Evolutionary conservation across 2,113 vertebrate species (phyloP), one percentile per base, ranked within the genome.

Genomic region (Lampris megalopsis): DNA sequence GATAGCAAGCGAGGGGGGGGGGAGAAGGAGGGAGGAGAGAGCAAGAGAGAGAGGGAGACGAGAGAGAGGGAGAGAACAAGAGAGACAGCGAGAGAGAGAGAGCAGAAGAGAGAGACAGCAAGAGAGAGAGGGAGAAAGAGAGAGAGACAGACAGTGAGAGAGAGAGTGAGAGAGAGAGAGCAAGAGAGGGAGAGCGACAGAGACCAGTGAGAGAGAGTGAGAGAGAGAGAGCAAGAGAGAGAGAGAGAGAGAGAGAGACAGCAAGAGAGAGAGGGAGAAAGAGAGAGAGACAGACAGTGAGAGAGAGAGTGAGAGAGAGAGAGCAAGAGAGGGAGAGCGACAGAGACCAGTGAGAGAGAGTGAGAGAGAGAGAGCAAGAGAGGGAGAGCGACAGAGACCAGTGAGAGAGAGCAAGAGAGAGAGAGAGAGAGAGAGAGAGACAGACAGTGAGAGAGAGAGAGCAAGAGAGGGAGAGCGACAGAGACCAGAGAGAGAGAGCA

Each of bases 201-300:
- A 63, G 61, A 50, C n/a, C n/a, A n/a, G n/a, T n/a, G 8, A 47
- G 77, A 80, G 68, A 58, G 53, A 72, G 75, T n/a, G n/a, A n/a
- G 24, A 24, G 24, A 24, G 24, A 24, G 24, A 24, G 24, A 24
- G 24, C 24, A 24, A 81, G 70, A 54, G 64, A 63, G 61, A 50
- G 8, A 47, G 77, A 80, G 68, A 58, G 53, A 72, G 75, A 81
- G 77, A 45, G 60, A 36, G 64, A 77, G 71, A 50, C 49, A n/a
- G 1, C 35, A 41, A 5, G 61, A 53, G 57, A 42, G 42, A 45
- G 42, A 35, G 61, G 47, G n/a, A 45, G 43, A 45, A 6, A 45
- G 43, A 45, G 43, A 45, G 1, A 45, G 43, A 45, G 43, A 45
- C 4, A 45, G 43, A 45, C 4, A 45, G 43, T 5, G 43, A 45